Conservation (phyloP, 2,888 invertebrate genomes). For the Isotomurus palustris region DNA sequence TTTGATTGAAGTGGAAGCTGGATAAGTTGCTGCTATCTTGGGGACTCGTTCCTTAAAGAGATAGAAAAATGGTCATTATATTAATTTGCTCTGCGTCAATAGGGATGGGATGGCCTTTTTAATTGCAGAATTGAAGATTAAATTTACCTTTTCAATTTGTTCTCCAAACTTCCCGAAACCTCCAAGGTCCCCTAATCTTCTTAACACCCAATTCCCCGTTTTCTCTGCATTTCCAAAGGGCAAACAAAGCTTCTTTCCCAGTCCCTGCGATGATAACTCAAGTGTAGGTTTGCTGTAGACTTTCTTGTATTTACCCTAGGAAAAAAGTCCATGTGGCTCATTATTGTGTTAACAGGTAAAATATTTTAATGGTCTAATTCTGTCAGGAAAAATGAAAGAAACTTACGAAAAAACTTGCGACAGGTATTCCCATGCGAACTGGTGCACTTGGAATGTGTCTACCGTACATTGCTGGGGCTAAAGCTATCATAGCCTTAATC, state of each 20-base stretch:
- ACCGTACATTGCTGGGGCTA: conserved; percentile 1
- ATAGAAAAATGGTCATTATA: not conserved
- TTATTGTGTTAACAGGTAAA: too few species aligned
- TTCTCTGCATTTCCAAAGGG: not conserved
- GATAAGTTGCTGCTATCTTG: not conserved
- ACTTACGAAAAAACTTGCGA: not conserved
- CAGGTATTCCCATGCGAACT: not conserved
- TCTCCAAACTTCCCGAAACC: not conserved
- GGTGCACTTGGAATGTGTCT: not conserved
- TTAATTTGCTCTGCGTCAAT: not conserved
- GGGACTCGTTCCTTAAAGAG: not conserved
- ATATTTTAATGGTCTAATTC: too few species aligned
- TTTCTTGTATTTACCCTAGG: not conserved
- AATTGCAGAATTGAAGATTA: too few species aligned
- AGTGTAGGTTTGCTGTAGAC: not conserved
- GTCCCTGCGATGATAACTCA: too few species aligned
- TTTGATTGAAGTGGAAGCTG: conserved; percentile 1
- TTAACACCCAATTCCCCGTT: not conserved
- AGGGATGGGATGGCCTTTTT: too few species aligned
- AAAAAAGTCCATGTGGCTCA: too few species aligned
- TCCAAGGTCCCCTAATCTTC: not conserved
- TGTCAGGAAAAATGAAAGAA: too few species aligned
- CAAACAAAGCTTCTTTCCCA: not conserved
- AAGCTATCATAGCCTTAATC: conserved; percentile 3
- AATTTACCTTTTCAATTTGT: not conserved